phyloP scores from a whole-genome alignment of 2,797 vertebrate genomes.

The Cuculus canorus region DNA sequence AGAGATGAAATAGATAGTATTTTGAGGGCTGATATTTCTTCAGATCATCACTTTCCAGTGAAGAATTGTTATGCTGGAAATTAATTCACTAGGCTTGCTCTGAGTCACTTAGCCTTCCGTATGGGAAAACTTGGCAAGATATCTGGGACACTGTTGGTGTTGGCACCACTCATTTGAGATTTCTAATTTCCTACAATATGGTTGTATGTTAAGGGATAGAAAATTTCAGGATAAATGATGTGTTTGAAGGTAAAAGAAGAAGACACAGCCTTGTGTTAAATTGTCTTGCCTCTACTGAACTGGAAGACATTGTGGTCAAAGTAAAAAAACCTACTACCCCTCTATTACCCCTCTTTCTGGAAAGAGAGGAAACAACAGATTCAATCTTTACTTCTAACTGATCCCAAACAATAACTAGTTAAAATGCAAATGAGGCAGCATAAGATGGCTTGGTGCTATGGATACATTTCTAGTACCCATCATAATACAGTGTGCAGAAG shows the following conservation, averaged over 20 bases:
- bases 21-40: not conserved
- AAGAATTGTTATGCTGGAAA: not conserved
- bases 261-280: not conserved
- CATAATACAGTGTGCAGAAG: not conserved
- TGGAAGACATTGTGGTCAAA: not conserved
- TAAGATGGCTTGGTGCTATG: not conserved
- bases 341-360: not conserved
- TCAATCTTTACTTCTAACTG: not conserved
- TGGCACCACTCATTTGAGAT: not conserved
- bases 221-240: not conserved
- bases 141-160: not conserved
- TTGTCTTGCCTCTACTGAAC: not conserved
- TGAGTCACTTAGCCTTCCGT: not conserved
- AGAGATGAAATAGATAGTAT: not conserved
- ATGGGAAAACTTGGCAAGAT: not conserved
- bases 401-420: not conserved
- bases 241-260: not conserved
- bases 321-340: too few species aligned
- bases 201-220: not conserved
- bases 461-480: not conserved
- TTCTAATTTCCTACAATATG: not conserved
- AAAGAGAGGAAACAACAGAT: not conserved
- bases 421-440: not conserved
- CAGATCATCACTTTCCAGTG: not conserved
- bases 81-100: not conserved